Conservation (phyloP, 2,888 invertebrate genomes). For the Nyleta sp. region DNA sequence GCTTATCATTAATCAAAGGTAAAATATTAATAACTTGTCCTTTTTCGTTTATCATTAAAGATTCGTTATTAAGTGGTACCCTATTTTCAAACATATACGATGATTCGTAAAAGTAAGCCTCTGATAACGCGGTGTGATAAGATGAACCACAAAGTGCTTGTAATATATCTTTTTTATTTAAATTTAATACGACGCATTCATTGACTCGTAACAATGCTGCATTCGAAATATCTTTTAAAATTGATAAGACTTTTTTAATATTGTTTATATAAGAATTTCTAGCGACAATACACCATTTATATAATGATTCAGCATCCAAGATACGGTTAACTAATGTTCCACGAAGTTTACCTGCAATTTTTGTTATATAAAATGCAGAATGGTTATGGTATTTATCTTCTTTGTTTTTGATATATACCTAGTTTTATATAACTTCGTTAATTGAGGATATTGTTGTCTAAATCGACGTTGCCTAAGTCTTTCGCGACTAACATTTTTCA, state of each 20-base stretch:
- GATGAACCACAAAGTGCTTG: not conserved
- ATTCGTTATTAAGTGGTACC: not conserved
- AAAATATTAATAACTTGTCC: not conserved
- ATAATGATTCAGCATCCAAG: not conserved
- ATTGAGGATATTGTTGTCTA: too few relatives aligned
- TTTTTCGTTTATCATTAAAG: not conserved
- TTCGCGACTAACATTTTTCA: too few relatives aligned
- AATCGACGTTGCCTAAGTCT: too few relatives aligned
- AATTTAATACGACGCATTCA: not conserved
- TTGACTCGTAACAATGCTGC: not conserved
- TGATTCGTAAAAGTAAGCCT: conserved; percentile 1
- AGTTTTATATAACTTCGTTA: too few relatives aligned
- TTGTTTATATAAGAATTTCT: not conserved
- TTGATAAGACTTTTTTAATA: not conserved
- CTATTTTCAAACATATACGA: not conserved
- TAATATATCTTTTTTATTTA: not conserved
- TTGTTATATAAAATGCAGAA: not conserved
- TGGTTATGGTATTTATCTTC: too few relatives aligned
- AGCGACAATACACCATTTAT: not conserved
- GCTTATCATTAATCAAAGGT: not conserved
- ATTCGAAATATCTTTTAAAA: not conserved
- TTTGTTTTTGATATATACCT: too few relatives aligned
- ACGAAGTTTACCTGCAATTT: not conserved
- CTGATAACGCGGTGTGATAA: not conserved
- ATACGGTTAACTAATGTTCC: not conserved